Evolutionary conservation across 2,888 invertebrate genomes (phyloP), one percentile per base, ranked within the genome.

Genomic region (Maniola hyperantus): DNA sequence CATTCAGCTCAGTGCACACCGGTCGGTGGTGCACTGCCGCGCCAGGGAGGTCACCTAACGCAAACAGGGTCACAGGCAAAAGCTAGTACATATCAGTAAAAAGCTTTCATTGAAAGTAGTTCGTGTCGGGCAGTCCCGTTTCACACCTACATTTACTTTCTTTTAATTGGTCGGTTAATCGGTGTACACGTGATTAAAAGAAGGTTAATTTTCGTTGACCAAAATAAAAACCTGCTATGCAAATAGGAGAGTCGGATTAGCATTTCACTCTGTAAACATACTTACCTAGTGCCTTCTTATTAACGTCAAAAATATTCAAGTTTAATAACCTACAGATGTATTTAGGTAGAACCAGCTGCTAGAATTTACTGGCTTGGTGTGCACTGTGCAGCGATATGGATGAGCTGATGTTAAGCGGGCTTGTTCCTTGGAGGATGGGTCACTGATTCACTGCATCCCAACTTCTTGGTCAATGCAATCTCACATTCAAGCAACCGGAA

Each of bases 101-200:
- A 10, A 61, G 61, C 61, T 61, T 61, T 51, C 50, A 61, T 59
- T 33, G 2, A 34, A 63, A 65, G 68, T 71, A 57, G 71, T 69
- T 62, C 69, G 62, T 18, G 50, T 62, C 69, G 62, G 26, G 53
- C 58, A 65, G 66, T 69, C 71, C 71, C 69, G 72, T 72, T 73
- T 64, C 59, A 46, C 57, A 51, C 63, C 63, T 58, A 68, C 67
- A 60, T 65, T 64, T 59, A 62, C 60, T 62, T 64, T 65, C 53
- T 51, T 65, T 50, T 68, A 60, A 68, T 67, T 69, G 57, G 54
- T 42, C 55, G 48, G 15, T 67, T 58, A 54, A 39, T 48, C 48
- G 15, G 48, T 10, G 2, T 18, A 6, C 34, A n/a, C 34, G 10
- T 33, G n/a, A 59, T 67, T 65, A 42, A 62, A 53, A 67, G 39